Conservation (phyloP, 2,797 vertebrate species). For the Sebastiscus tertius region DNA sequence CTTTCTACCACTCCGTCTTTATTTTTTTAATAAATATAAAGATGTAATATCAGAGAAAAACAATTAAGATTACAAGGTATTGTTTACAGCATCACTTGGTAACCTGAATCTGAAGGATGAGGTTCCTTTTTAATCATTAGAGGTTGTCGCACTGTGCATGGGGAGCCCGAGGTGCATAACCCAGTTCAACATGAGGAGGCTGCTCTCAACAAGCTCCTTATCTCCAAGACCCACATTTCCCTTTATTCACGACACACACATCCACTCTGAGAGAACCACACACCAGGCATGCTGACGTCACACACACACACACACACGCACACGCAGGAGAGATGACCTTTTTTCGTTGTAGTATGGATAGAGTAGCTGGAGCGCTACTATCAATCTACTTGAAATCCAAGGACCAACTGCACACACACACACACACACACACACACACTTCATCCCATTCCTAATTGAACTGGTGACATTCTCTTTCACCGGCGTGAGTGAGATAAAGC, state of each 20-base stretch:
- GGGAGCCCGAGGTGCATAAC: constrained; percentile 24
- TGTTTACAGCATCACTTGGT: not conserved
- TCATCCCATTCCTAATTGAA: constrained; percentile 60
- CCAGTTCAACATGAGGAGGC: constrained; percentile 39
- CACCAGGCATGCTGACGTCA: not conserved
- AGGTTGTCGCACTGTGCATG: constrained; percentile 22
- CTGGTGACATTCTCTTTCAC: constrained; percentile 62
- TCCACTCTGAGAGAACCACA: constrained; percentile 33
- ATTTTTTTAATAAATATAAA: not conserved
- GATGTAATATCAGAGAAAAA: not conserved
- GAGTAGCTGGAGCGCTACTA: constrained; percentile 35
- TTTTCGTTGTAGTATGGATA: constrained; percentile 45
- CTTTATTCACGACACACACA: constrained; percentile 49
- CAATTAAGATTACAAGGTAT: not conserved
- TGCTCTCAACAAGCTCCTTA: constrained; percentile 63
- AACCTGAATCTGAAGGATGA: constrained; percentile 1
- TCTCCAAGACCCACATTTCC: constrained; percentile 68
- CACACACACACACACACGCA: not conserved
- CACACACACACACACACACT: constrained; percentile 1
- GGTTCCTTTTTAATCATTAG: constrained; percentile 24
- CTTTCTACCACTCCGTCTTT: not conserved
- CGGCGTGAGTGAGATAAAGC: constrained; percentile 61
- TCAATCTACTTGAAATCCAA: constrained; percentile 62
- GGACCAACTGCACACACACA: constrained; percentile 19
- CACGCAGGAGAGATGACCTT: constrained; percentile 51